A percentile compares a stretch with the other conserved stretches of the same genome.
These are phyloP conservation scores for Hydrocynus forskahlii DNA, from an alignment of 2,797 vertebrate species.

Conservation along the genomic window DNA sequence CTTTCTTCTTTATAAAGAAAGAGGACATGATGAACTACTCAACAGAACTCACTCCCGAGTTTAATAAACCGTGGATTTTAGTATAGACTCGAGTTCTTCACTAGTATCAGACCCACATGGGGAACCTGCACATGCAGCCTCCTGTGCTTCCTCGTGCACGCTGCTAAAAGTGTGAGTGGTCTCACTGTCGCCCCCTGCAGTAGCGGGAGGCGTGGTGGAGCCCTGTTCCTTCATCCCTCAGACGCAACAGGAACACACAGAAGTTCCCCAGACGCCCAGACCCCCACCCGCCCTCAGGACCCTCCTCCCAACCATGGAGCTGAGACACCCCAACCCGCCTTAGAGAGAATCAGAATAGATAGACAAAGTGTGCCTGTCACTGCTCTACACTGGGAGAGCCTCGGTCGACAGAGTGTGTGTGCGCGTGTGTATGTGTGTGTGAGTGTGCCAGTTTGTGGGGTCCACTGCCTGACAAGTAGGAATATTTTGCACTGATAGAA, in stretches of 20 bases:
- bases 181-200: constrained; percentile 26
- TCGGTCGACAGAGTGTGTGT: no score
- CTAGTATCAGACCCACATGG: constrained; percentile 33
- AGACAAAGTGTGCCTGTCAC: constrained; percentile 41
- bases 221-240: background rate
- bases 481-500: no score
- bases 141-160: background rate
- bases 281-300: no score
- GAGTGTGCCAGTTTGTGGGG: no score
- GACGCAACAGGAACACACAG: background rate
- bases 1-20: constrained; percentile 78
- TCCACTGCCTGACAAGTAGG: no score
- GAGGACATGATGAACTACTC: constrained; percentile 70
- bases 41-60: background rate
- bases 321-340: constrained; percentile 7
- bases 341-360: background rate
- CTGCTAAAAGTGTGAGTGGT: background rate
- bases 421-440: no score
- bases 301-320: no score
- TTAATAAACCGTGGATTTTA: background rate
- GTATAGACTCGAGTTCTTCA: background rate
- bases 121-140: constrained; percentile 29
- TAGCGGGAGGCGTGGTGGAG: background rate
- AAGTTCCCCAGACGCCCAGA: no score
- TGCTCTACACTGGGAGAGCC: constrained; percentile 12